Evolutionary conservation across 2,888 invertebrate species (phyloP).

Genomic region (Neoitamus cyanurus): DNA sequence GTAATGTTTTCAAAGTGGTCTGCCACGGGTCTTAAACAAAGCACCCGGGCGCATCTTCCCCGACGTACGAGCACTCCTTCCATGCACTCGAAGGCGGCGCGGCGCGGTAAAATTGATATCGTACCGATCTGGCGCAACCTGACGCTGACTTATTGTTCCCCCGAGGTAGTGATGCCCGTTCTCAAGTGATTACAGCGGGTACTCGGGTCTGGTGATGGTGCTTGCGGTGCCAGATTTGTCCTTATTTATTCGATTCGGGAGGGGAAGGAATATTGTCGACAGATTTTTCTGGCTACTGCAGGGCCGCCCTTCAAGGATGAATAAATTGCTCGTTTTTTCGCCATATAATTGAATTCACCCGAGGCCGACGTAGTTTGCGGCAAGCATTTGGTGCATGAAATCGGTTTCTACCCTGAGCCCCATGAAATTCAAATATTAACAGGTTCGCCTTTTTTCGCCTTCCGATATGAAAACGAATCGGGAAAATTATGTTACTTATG

Average conservation of each 20-base stretch:
- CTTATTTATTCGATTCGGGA: not conserved
- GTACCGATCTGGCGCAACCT: constrained; percentile 44
- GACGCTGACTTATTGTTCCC: constrained; percentile 47
- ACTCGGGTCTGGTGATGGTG: not conserved
- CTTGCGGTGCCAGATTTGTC: not conserved
- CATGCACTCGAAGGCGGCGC: not conserved
- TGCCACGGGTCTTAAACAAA: not conserved
- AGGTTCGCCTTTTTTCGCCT: too few relatives aligned
- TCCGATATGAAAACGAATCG: too few relatives aligned
- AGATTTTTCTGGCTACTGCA: constrained; percentile 40
- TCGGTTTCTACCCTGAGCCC: not conserved
- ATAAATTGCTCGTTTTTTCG: constrained; percentile 11
- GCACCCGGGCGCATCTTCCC: not conserved
- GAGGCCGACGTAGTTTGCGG: not conserved
- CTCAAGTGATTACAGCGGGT: constrained; percentile 9
- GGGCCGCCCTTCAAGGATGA: not conserved
- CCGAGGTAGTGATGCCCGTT: constrained; percentile 14
- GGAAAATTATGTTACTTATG: too few relatives aligned
- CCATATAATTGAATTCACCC: constrained; percentile 14
- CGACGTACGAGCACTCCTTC: not conserved
- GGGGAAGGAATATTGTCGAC: constrained; percentile 26
- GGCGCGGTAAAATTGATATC: not conserved
- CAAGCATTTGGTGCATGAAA: constrained; percentile 34
- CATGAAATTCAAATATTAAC: not conserved
- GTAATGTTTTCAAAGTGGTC: not conserved